Evolutionary conservation across 2,113 vertebrate species (phyloP).

Genomic region (Neopipo cinnamomea): DNA sequence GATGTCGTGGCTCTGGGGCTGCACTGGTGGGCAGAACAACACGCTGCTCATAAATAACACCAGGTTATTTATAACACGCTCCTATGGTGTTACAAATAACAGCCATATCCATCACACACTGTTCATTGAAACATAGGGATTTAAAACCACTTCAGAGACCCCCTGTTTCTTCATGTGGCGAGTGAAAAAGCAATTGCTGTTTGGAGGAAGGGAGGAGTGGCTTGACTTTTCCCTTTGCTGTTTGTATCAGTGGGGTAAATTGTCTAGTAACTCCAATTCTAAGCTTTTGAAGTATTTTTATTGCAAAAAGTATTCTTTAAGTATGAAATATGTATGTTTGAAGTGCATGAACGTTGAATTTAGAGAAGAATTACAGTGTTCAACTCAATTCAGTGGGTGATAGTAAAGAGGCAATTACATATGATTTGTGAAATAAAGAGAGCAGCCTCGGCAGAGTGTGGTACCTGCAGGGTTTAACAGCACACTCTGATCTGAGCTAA

Average conservation of each 20-base stretch:
- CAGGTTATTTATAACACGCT: not conserved
- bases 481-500: constrained; percentile 36
- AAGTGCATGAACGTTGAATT: not conserved
- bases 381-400: not conserved
- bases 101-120: not conserved
- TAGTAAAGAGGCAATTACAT: constrained; percentile 49
- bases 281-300: not conserved
- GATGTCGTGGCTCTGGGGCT: not conserved
- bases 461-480: constrained; percentile 29
- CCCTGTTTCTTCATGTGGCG: not conserved
- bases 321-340: not conserved
- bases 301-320: not conserved
- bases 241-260: not conserved
- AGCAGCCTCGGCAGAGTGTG: not conserved
- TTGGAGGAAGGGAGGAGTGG: not conserved
- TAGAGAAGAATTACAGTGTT: not conserved
- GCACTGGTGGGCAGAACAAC: not conserved
- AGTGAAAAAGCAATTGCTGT: not conserved
- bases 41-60: not conserved
- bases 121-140: not conserved
- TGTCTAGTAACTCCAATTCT: not conserved
- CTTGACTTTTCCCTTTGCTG: not conserved
- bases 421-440: constrained; percentile 45
- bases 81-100: not conserved
- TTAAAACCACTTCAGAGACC: not conserved